Conservation (phyloP, 2,113 vertebrate genomes). For the Murina feae region DNA sequence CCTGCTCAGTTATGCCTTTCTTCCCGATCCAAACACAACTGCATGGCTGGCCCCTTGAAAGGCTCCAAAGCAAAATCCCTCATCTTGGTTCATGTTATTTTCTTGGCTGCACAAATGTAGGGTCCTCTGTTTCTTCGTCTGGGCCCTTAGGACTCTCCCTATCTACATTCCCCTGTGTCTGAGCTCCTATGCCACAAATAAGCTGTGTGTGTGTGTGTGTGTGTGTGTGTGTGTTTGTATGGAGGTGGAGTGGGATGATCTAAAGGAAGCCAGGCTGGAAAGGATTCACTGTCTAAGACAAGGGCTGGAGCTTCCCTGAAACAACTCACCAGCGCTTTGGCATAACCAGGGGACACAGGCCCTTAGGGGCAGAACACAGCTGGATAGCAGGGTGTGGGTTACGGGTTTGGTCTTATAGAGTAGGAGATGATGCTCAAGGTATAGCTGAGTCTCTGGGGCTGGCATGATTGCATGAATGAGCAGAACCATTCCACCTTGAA, state of each 20-base stretch:
- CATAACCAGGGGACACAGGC: neutral
- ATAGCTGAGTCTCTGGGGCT: neutral
- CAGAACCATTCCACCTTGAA: neutral
- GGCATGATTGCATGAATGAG: neutral
- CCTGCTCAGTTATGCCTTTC: constrained; percentile 44
- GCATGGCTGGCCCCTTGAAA: constrained; percentile 13
- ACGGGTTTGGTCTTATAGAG: neutral
- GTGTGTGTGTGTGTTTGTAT: too few species aligned
- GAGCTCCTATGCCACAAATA: neutral
- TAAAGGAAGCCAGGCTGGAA: neutral
- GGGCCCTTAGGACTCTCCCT: neutral
- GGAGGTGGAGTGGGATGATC: too few species aligned
- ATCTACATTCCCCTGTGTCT: neutral
- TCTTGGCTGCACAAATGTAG: constrained; percentile 22
- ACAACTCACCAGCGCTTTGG: neutral
- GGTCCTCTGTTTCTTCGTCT: constrained; percentile 19
- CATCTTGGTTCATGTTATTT: constrained; percentile 15
- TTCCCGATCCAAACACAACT: constrained; percentile 55
- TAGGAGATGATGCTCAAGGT: neutral
- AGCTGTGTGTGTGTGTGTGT: too few species aligned
- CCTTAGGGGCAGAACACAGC: neutral
- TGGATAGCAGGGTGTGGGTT: accelerated
- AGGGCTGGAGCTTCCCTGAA: neutral
- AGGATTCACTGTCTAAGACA: neutral
- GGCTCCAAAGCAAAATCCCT: constrained; percentile 58